Base-by-base conservation (phyloP, 2,797 vertebrate genomes). In the Microtus obscurus region DNA sequence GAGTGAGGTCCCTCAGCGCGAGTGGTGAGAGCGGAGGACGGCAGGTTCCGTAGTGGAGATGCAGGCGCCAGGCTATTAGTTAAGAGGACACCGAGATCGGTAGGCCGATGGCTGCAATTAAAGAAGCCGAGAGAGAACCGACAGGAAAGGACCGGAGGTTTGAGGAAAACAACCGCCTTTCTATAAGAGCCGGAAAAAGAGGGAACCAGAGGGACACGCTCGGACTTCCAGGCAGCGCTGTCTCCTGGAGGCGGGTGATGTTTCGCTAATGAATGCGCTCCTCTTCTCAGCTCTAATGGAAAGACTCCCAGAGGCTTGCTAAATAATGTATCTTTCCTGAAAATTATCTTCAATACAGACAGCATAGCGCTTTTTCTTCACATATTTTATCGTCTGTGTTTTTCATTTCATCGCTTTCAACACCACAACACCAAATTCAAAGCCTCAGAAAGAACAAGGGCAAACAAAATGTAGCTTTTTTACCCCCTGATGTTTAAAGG, bases 401-500 rank as follows among this genome's bases (percentile, higher is more conserved):
- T 93, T 79, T 76, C 63, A 45, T n/a, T 31, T 87, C 71, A 61
- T 87, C 25, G 5, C 13, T 73, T 76, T 48, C 23, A 40, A 65
- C 63, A 65, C 34, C 65, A 88, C 23, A 40, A 65, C 63, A 65
- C 34, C 65, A 88, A 34, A 76, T 61, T 61, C 87, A 93, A 93
- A 63, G 65, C 23, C 9, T 34, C 14, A 87, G n/a, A 76, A 59
- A 67, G n/a, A 69, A 59, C 10, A 14, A 63, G 61, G 13, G 8
- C 40, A 79, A 48, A 74, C 19, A 8, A 23, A 80, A 76, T 65
- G 31, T 63, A 34, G 82, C 74, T 82, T 0, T 71, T 91, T 74
- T 63, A 40, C 89, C 89, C 61, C 89, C 91, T 71, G 16, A 2
- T 53, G 71, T 79, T 93, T 71, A 79, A 61, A 83, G 76, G 78